Evolutionary conservation across 2,888 invertebrate species (phyloP).

Genomic region (Synanthedon myopaeformis): DNA sequence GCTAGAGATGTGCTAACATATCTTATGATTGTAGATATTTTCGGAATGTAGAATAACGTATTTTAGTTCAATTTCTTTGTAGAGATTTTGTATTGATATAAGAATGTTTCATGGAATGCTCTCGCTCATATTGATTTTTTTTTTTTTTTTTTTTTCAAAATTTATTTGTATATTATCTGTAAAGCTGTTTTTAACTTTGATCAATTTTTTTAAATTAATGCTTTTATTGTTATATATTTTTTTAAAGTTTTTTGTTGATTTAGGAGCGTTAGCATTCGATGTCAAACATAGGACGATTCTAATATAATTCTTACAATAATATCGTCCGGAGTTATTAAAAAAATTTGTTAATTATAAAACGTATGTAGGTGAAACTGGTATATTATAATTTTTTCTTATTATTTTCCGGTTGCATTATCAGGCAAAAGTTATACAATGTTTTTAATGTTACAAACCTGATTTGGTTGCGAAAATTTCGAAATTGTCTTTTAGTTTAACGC

Average conservation of each 20-base stretch:
- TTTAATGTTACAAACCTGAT: neutral
- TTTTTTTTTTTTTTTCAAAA: no score
- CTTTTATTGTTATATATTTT: no score
- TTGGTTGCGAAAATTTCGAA: no score
- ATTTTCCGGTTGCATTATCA: slow-evolving; percentile 45
- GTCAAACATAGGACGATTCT: slow-evolving; percentile 59
- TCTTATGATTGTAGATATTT: slow-evolving; percentile 51
- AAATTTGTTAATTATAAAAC: slow-evolving; percentile 58
- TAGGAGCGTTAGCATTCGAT: slow-evolving; percentile 40
- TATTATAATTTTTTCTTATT: slow-evolving; percentile 60
- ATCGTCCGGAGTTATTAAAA: slow-evolving; percentile 64
- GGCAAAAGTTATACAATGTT: neutral
- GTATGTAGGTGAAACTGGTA: slow-evolving; percentile 44
- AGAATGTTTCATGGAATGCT: slow-evolving; percentile 52
- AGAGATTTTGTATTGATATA: slow-evolving; percentile 57
- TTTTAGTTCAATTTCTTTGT: slow-evolving; percentile 65
- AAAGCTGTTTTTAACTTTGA: no score
- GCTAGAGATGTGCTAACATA: slow-evolving; percentile 54
- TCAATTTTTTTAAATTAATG: no score
- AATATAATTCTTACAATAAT: slow-evolving; percentile 70
- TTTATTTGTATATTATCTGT: no score
- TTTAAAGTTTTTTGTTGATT: slow-evolving; percentile 22
- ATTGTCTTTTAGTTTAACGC: neutral
- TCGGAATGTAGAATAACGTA: slow-evolving; percentile 37
- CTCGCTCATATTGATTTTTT: slow-evolving; percentile 19